Evolutionary conservation across 2,797 vertebrate species (phyloP), one percentile per base, ranked within the genome.

Genomic region (Characodon lateralis): DNA sequence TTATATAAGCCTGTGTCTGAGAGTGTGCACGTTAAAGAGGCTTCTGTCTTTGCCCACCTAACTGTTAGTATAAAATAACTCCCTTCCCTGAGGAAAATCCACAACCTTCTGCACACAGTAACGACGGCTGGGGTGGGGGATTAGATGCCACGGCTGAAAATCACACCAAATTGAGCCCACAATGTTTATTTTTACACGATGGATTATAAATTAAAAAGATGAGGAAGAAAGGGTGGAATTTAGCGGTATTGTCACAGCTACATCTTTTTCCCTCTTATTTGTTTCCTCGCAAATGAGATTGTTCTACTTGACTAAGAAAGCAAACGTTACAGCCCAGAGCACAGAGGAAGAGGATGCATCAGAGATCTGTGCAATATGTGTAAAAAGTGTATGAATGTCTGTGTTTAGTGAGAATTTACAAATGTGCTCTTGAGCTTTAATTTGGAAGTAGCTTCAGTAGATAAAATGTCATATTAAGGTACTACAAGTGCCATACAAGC

Each of bases 171-270:
- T 95, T 92, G 93, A 95, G 93, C 93, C 92, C 89, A 94, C 89
- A 90, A 72, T 95, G 92, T 95, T 95, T 94, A 94, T 93, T 95
- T 96, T 95, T 95, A 93, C 92, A 95, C 93, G 92, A 93, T 94
- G 94, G 89, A 93, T 94, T 94, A 91, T 94, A 94, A 94, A 95
- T 95, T 91, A 93, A 92, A 87, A 90, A 86, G 76, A 87, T 81
- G 78, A 85, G 83, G 83, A 76, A 84, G 73, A 84, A 78, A 72
- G 73, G 87, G 90, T 89, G 88, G 87, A 95, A 92, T 93, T 88
- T 88, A 90, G 90, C 91, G 89, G 87, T 91, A 89, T 89, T 90
- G 89, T 93, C 90, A 77, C 84, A 84, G 88, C 87, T 83, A 91
- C 85, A 89, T 93, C 88, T 90, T 84, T 90, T 87, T 74, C 87